A percentile compares a stretch with the other conserved stretches of the same genome.
phyloP scores from a whole-genome alignment of 1,140 invertebrate species.

The Colletes latitarsis region DNA sequence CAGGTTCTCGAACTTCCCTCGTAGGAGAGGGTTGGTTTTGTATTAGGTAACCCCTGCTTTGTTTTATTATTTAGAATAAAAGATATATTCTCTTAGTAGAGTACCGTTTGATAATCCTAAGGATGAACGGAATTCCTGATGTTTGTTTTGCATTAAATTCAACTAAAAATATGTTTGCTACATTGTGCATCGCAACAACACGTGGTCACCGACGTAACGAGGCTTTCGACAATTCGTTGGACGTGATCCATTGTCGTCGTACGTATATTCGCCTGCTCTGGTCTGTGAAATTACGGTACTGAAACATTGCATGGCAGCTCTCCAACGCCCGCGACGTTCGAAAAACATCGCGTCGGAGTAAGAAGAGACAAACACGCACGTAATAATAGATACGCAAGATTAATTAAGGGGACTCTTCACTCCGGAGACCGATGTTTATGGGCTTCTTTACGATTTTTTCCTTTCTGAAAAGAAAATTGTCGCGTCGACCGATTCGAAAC shows the following conservation, averaged over 20 bases:
- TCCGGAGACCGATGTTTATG: too few relatives aligned
- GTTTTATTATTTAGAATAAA: too few relatives aligned
- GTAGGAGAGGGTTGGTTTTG: too few relatives aligned
- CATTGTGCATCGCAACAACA: neutral
- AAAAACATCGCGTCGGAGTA: neutral
- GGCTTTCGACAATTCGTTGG: neutral
- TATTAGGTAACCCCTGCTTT: too few relatives aligned
- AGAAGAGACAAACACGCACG: neutral
- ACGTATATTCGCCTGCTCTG: neutral
- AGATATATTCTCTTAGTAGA: too few relatives aligned
- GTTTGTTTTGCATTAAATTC: neutral
- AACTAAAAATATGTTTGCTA: neutral
- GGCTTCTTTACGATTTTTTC: too few relatives aligned
- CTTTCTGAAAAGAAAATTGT: too few relatives aligned
- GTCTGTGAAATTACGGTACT: constrained; percentile 10
- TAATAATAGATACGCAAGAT: constrained; percentile 30
- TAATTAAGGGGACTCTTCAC: neutral
- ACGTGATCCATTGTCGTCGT: constrained; percentile 11
- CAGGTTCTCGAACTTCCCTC: too few relatives aligned
- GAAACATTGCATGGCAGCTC: constrained; percentile 30
- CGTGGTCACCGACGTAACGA: constrained; percentile 8
- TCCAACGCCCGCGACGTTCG: constrained; percentile 6
- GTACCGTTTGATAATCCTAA: too few relatives aligned
- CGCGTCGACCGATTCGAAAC: too few relatives aligned
- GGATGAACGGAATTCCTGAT: too few relatives aligned